phyloP scores from a whole-genome alignment of 30 jellyfish, hydroid and myxozoan species.

The Catostylus mosaicus region DNA sequence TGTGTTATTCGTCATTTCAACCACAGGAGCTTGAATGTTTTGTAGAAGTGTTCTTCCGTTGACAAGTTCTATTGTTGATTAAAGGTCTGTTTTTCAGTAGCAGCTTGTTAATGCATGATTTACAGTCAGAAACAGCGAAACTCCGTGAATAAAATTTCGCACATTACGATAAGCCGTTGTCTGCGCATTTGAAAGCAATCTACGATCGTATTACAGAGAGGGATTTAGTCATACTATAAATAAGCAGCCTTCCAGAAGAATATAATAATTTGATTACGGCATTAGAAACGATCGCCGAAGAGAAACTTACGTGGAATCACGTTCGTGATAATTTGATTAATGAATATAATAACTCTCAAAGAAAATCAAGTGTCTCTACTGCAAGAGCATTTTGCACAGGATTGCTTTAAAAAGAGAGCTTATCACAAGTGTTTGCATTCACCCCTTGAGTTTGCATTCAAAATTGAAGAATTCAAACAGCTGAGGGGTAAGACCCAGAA shows the following conservation, averaged over 20 bases:
- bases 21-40: too few species aligned
- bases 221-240: conserved; percentile 29
- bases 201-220: conserved; percentile 48
- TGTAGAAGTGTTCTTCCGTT: too few species aligned
- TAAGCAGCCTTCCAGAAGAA: conserved; percentile 69
- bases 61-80: too few species aligned
- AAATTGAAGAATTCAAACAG: neutral
- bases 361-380: conserved; percentile 43
- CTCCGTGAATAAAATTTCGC: too few species aligned
- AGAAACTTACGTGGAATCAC: conserved; percentile 48
- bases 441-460: too few species aligned
- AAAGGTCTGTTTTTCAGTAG: too few species aligned
- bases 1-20: too few species aligned
- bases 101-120: too few species aligned
- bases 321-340: conserved; percentile 30
- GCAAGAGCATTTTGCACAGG: conserved; percentile 63
- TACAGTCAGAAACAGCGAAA: too few species aligned
- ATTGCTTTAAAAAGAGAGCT: conserved; percentile 39
- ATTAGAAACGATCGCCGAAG: conserved; percentile 54
- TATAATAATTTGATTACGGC: conserved; percentile 57
- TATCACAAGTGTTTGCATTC: conserved; percentile 24
- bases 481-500: neutral
- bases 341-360: conserved; percentile 19
- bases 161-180: conserved; percentile 34
- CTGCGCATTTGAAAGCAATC: conserved; percentile 57